Base-by-base conservation (phyloP, 1,140 invertebrate genomes). In the Agrilus planipennis region DNA sequence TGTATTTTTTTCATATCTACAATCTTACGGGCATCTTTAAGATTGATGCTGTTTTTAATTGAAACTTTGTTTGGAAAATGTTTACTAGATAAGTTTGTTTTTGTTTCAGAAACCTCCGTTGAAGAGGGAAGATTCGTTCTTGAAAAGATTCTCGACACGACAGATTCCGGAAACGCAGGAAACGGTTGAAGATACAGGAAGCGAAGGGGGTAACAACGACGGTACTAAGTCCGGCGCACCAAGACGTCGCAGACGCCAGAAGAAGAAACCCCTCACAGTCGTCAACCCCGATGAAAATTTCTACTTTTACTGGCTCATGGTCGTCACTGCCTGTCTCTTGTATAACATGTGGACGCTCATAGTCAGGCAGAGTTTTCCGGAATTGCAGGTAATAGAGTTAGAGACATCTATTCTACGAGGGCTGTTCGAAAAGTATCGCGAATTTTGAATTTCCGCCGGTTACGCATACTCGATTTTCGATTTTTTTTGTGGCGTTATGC, bases 261-360 rank as follows among this genome's bases (percentile, higher is more conserved):
- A 69, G 7, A 71, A 79, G 48, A 77, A 78, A 32, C 80, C 83
- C n/a, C 68, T 75, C 17, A 80, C 79, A n/a, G 90, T 95, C 15
- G 81, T 95, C 42, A 92, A 94, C 65, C 90, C 91, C 0, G 90
- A 95, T 64, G 88, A 89, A 48, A 92, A 89, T 59, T 88, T 91
- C 60, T 91, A 91, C 69, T 94, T 92, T 66, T 88, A 89, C 58
- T 96, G 91, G 92, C 70, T 95, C 42, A 81, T 89, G 70, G 57
- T 92, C 16, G 69, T 94, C 43, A 91, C 89, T 12, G 57, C 79
- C 34, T 89, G 88, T 58, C 85, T 95, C 45, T 72, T 95, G 17
- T 95, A 96, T 67, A 95, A 96, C 65, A 68, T 92, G 17, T 96
- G 92, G 92, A 89, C 90, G 7, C 70, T 91, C 19, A 95, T 96